Evolutionary conservation across 2,113 vertebrate genomes (phyloP).

Genomic region (Coreoperca whiteheadi): DNA sequence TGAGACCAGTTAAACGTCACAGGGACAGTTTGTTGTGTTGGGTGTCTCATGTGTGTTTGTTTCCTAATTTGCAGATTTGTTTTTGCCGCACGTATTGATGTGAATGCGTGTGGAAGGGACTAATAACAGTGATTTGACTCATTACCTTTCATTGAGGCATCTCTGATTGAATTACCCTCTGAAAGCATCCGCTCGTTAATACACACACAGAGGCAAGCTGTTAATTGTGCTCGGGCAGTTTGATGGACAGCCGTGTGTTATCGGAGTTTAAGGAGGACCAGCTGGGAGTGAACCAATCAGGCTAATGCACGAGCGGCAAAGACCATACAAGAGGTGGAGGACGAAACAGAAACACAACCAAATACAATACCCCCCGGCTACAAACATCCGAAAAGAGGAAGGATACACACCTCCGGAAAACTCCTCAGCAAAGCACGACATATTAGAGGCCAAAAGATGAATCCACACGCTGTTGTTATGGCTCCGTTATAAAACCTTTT

Average conservation of each 20-base stretch:
- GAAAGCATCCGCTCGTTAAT: background rate
- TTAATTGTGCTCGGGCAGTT: constrained; percentile 31
- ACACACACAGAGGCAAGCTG: constrained; percentile 16
- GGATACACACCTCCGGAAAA: background rate
- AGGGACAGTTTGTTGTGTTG: background rate
- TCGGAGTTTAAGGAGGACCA: constrained; percentile 31
- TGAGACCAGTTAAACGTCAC: background rate
- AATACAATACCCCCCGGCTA: background rate
- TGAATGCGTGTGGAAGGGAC: constrained; percentile 3
- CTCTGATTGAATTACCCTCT: constrained; percentile 16
- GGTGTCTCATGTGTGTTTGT: background rate
- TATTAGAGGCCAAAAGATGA: no score
- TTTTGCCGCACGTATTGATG: constrained; percentile 16
- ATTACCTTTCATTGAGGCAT: constrained; percentile 17
- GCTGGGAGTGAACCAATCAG: no score
- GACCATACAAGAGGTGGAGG: background rate
- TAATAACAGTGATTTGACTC: constrained; percentile 12
- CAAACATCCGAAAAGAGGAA: background rate
- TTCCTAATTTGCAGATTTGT: constrained; percentile 17
- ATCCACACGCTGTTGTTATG: no score
- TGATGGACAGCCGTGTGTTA: constrained; percentile 40
- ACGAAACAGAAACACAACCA: background rate
- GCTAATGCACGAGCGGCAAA: constrained; percentile 11
- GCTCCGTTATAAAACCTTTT: no score
- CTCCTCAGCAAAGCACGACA: no score